phyloP scores from a whole-genome alignment of 2,888 invertebrate genomes.

The Amiota communis region DNA sequence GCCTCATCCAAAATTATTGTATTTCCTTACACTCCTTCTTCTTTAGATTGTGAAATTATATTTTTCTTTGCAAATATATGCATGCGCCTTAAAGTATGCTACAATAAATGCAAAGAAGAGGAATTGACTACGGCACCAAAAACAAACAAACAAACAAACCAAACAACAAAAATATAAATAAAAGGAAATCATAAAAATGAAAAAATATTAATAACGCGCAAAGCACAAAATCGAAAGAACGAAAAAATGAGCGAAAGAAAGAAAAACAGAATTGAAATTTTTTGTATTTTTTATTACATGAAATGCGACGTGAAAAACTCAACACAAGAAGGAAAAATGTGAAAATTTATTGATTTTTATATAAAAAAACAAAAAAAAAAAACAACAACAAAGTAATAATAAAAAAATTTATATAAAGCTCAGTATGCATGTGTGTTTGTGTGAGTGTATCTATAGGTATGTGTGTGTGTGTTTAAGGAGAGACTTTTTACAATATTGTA shows the following conservation, averaged over 20 bases:
- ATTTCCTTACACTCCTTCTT: not conserved
- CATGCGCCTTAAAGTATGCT: conserved; percentile 44
- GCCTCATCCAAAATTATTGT: not conserved
- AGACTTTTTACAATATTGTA: conserved; percentile 49
- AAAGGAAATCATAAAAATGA: conserved; percentile 61
- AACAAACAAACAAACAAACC: not conserved
- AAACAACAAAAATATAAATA: not conserved
- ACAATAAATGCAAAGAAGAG: conserved; percentile 17
- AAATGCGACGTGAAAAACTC: conserved; percentile 35
- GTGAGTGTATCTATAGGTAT: too few species aligned
- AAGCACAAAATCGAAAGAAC: conserved; percentile 35
- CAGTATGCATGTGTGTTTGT: not conserved
- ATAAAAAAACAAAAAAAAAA: conserved; percentile 49
- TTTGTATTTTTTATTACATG: conserved; percentile 38
- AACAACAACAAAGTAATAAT: not conserved
- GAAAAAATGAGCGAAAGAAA: conserved; percentile 12
- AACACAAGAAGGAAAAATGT: conserved; percentile 45
- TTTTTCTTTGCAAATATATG: not conserved
- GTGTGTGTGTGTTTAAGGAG: conserved; percentile 33
- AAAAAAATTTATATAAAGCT: conserved; percentile 17
- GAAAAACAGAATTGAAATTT: not conserved
- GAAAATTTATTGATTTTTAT: conserved; percentile 68
- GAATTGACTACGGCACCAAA: not conserved
- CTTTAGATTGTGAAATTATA: too few species aligned
- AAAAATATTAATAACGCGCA: conserved; percentile 61